Conservation (phyloP, 1,140 invertebrate species). For the Zaprionus taronus region DNA sequence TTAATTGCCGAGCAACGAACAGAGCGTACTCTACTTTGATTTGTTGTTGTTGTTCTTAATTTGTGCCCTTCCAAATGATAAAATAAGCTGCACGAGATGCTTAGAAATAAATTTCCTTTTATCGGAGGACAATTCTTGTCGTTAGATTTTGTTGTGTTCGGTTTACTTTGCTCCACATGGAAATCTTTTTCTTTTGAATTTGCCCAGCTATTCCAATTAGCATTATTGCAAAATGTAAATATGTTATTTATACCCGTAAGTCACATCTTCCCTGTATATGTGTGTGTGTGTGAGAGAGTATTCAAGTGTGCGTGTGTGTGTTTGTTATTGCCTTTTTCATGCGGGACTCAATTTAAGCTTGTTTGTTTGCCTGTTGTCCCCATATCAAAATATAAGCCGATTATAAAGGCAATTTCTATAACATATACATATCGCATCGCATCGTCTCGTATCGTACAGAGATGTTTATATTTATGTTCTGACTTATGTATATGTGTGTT, state of each 20-base stretch:
- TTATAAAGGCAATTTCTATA: slow-evolving; percentile 56
- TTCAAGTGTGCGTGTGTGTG: background rate
- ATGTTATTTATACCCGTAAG: slow-evolving; percentile 42
- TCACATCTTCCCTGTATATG: background rate
- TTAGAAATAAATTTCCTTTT: slow-evolving; percentile 6
- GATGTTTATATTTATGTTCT: slow-evolving; percentile 36
- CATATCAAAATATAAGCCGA: slow-evolving; percentile 57
- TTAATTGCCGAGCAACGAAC: slow-evolving; percentile 1
- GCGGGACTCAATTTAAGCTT: slow-evolving; percentile 50
- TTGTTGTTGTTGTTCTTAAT: background rate
- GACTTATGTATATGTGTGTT: slow-evolving; percentile 7
- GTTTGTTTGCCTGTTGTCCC: slow-evolving; percentile 48
- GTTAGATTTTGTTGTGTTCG: slow-evolving; percentile 14
- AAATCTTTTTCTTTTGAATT: slow-evolving; percentile 28
- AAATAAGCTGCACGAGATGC: slow-evolving; percentile 1
- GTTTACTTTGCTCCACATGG: slow-evolving; percentile 9
- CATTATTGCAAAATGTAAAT: slow-evolving; percentile 54
- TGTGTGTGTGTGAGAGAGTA: background rate
- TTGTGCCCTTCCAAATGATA: slow-evolving; percentile 1
- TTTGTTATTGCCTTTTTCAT: slow-evolving; percentile 40
- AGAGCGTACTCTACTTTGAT: background rate
- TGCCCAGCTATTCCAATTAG: slow-evolving; percentile 44
- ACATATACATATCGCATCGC: slow-evolving; percentile 22
- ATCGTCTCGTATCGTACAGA: slow-evolving; percentile 12
- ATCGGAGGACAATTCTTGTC: background rate